phyloP scores from a whole-genome alignment of 1,140 invertebrate genomes.

The Forficula auricularia region DNA sequence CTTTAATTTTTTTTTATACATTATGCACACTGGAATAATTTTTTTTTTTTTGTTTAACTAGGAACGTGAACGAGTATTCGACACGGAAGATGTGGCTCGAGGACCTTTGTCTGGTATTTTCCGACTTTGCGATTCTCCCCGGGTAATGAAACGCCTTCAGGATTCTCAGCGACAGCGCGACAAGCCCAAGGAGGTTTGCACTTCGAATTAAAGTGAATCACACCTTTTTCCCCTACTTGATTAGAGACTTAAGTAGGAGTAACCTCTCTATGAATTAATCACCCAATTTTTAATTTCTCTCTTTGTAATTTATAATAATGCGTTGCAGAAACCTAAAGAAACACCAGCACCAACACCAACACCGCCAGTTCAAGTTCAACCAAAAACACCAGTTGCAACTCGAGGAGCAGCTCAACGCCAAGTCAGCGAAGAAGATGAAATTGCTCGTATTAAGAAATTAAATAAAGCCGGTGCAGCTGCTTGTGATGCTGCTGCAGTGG shows the following conservation, averaged over 20 bases:
- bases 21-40: no score
- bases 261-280: no score
- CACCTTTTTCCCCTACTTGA: neutral
- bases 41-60: slow-evolving; percentile 28
- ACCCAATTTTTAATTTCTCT: no score
- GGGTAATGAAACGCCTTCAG: slow-evolving; percentile 73
- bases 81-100: slow-evolving; percentile 73
- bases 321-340: no score
- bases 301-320: no score
- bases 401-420: slow-evolving; percentile 31
- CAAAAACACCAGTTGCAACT: no score
- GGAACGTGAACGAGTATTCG: slow-evolving; percentile 60
- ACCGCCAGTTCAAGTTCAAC: no score
- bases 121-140: slow-evolving; percentile 68
- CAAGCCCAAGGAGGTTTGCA: slow-evolving; percentile 42
- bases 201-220: slow-evolving; percentile 16
- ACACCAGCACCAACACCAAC: no score
- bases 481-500: slow-evolving; percentile 31
- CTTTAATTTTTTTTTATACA: no score
- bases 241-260: no score
- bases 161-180: slow-evolving; percentile 57
- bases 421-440: slow-evolving; percentile 76
- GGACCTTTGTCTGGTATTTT: slow-evolving; percentile 81
- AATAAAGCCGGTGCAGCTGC: slow-evolving; percentile 47
- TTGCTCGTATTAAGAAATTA: slow-evolving; percentile 70